Evolutionary conservation across 1,140 invertebrate genomes (phyloP).

Genomic region (Macrotrachela quadricornifera): DNA sequence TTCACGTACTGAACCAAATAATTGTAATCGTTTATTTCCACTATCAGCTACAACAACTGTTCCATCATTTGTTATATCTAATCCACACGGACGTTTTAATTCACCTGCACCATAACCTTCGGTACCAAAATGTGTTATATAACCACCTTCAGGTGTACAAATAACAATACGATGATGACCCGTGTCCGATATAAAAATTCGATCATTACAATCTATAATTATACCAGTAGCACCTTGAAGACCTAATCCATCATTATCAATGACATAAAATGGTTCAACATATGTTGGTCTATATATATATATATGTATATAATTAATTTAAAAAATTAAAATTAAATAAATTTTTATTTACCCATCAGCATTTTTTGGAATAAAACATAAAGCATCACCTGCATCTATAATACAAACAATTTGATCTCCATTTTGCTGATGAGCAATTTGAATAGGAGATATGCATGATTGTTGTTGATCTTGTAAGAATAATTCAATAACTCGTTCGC

Average conservation of each 20-base stretch:
- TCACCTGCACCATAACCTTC: conserved; percentile 34
- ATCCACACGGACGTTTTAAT: conserved; percentile 86
- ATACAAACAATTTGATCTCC: too few species aligned
- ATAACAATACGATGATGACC: conserved; percentile 22
- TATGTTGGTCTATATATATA: too few species aligned
- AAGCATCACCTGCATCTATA: too few species aligned
- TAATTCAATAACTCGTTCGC: conserved; percentile 43
- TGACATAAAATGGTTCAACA: conserved; percentile 53
- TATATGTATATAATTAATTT: too few species aligned
- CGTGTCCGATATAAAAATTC: conserved; percentile 20
- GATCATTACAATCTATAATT: conserved; percentile 17
- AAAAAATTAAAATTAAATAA: too few species aligned
- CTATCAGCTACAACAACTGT: conserved; percentile 91
- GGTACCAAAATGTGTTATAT: conserved; percentile 31
- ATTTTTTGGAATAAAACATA: too few species aligned
- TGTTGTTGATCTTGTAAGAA: too few species aligned
- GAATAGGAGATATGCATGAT: too few species aligned
- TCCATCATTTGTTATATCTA: conserved; percentile 85
- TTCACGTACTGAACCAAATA: conserved; percentile 40
- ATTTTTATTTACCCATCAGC: too few species aligned
- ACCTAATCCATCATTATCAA: conserved; percentile 57
- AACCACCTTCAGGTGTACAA: conserved; percentile 21
- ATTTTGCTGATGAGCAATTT: too few species aligned
- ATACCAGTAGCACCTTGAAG: conserved; percentile 23
- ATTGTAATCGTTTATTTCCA: conserved; percentile 90